Evolutionary conservation across 2,888 invertebrate species (phyloP).

Genomic region (Caenorhabditis becei): DNA sequence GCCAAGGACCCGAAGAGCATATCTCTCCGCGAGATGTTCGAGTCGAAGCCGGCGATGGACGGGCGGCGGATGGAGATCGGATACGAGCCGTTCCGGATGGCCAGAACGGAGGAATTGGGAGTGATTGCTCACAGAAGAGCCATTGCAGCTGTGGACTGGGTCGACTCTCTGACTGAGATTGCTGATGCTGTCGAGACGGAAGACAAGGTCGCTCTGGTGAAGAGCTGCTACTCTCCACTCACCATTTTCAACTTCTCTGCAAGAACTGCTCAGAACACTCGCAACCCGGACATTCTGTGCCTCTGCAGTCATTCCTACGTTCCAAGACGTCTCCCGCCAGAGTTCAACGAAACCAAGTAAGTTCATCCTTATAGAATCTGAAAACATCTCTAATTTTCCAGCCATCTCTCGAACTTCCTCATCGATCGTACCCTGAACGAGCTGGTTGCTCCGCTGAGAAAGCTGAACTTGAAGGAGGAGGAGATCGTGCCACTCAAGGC

Average conservation of each 20-base stretch:
- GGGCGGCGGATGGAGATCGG: conserved; percentile 78
- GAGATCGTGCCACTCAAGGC: conserved; percentile 81
- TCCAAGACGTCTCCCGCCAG: conserved; percentile 77
- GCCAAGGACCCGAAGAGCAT: conserved; percentile 70
- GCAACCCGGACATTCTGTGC: conserved; percentile 80
- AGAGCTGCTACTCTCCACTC: conserved; percentile 79
- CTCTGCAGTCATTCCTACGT: conserved; percentile 79
- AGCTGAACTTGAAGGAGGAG: conserved; percentile 79
- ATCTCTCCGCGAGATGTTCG: conserved; percentile 80
- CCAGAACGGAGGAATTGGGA: conserved; percentile 77
- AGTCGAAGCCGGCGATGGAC: conserved; percentile 74
- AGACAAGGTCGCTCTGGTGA: conserved; percentile 79
- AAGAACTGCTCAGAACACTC: conserved; percentile 80
- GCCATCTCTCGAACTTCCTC: conserved; percentile 80
- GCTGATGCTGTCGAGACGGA: conserved; percentile 78
- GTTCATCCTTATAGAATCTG: too few species aligned
- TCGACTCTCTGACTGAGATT: conserved; percentile 78
- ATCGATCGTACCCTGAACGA: conserved; percentile 81
- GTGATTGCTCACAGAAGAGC: conserved; percentile 80
- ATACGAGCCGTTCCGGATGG: conserved; percentile 79
- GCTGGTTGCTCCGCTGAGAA: conserved; percentile 78
- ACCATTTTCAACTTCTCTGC: conserved; percentile 81
- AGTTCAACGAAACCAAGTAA: conserved; percentile 80
- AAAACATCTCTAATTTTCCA: conserved; percentile 48
- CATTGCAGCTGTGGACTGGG: conserved; percentile 81